Evolutionary conservation across 2,888 invertebrate species (phyloP).

Genomic region (Bhutanitis thaidina): DNA sequence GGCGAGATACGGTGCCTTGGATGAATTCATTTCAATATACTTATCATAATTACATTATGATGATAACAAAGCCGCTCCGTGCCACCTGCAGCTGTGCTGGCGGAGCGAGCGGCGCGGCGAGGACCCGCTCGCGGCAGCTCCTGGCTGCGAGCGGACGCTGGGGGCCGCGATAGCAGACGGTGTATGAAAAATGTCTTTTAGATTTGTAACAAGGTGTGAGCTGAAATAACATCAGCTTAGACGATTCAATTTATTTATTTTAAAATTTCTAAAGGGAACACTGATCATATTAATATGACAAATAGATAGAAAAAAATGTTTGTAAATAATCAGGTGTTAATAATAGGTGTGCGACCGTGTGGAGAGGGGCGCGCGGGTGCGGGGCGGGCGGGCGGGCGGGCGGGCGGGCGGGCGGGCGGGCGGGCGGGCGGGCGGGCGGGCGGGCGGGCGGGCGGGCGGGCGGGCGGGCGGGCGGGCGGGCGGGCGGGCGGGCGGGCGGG

Average conservation of each 20-base stretch:
- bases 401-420: no score
- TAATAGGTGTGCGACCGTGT: conserved; percentile 26
- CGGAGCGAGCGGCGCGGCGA: no score
- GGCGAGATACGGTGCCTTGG: conserved; percentile 7
- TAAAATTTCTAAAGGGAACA: background rate
- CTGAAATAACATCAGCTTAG: background rate
- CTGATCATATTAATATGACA: background rate
- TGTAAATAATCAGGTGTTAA: conserved; percentile 36
- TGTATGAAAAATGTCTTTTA: background rate
- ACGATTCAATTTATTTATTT: background rate
- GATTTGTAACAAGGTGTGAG: no score
- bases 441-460: no score
- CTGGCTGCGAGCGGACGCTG: background rate
- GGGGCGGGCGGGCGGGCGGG: background rate
- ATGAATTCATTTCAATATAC: conserved; percentile 17
- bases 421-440: no score
- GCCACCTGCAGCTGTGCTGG: background rate
- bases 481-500: no score
- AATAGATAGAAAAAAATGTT: conserved; percentile 26
- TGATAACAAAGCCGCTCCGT: background rate
- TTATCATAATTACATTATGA: conserved; percentile 19
- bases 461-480: no score
- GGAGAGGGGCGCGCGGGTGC: conserved; percentile 24
- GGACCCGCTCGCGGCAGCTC: no score
- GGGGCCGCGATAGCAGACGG: background rate